Evolutionary conservation across 2,888 invertebrate genomes (phyloP).

Genomic region (Galerucella nymphaeae): DNA sequence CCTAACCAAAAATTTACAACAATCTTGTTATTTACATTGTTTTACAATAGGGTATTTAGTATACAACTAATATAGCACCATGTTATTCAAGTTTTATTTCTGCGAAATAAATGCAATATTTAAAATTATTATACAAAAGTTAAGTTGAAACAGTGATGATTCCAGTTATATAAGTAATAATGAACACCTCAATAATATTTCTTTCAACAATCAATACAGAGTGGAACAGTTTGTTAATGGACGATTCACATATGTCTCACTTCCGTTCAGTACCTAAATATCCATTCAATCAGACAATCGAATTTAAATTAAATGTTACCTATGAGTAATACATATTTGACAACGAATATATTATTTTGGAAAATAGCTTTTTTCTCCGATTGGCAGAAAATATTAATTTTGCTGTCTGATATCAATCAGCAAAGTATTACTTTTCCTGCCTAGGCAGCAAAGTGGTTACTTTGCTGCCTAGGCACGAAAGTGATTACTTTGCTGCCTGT

Average conservation of each 20-base stretch:
- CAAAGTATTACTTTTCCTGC: no score
- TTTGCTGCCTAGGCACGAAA: no score
- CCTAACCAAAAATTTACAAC: slow-evolving; percentile 52
- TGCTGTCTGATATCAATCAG: no score
- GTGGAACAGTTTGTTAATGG: not conserved
- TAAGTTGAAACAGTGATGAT: not conserved
- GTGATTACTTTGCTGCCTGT: no score
- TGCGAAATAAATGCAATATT: slow-evolving; percentile 24
- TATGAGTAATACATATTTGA: no score
- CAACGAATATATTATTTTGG: no score
- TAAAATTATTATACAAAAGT: slow-evolving; percentile 26
- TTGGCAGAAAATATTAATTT: no score
- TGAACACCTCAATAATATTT: not conserved
- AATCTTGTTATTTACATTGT: slow-evolving; percentile 54
- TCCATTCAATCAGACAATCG: not conserved
- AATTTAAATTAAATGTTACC: no score
- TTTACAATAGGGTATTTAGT: slow-evolving; percentile 46
- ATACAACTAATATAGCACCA: slow-evolving; percentile 55
- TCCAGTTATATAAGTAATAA: not conserved
- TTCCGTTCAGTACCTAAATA: no score
- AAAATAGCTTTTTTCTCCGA: no score
- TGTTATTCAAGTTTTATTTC: slow-evolving; percentile 41
- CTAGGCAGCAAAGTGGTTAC: no score
- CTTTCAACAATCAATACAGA: not conserved
- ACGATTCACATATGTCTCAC: no score